Evolutionary conservation across 2,113 vertebrate species (phyloP), one percentile per base, ranked within the genome.

Genomic region (Uropsilus gracilis): DNA sequence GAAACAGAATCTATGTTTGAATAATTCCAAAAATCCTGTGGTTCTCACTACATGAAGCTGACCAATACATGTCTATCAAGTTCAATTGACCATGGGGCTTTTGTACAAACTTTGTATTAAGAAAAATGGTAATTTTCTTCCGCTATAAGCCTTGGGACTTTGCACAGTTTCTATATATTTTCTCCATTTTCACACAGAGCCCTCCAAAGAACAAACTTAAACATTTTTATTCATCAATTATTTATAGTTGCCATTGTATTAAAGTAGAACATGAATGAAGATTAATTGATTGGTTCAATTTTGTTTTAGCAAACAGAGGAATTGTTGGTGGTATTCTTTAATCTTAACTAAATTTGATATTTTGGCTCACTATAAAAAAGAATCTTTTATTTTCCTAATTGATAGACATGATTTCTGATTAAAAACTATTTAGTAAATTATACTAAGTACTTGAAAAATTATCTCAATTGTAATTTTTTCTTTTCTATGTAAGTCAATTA

Each of bases 331-430:
- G 44, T 24, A 39, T 5, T 94, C 30, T 91, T 95, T 97, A 82
- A 88, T 93, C 69, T 94, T 81, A 68, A 42, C 28, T 97, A 66
- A 69, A 34, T 20, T 84, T 91, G 7, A 87, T 55, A 34, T 91
- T 85, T 94, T 7, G 92, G 30, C 53, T 90, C 55, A 80, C 66
- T 94, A 82, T 10, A 95, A 30, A 6, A 16, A 22, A 95, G 32
- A 48, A 39, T 66, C 63, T 88, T 96, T 96, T 88, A 16, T 91
- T 97, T 97, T 93, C 20, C 16, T 93, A 96, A 92, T 18, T 95
- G 14, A 89, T 75, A 78, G 26, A 1, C 17, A 85, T 95, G 46
- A 83, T 77, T 96, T 37, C 16, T 53, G 37, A 90, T 94, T 90
- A 71, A 96, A 97, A 94, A 2, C 24, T 28, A 83, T 86, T 95